Percentiles rank a stretch among this genome's conserved stretches.
Conservation (phyloP, 2,888 invertebrate genomes). For the Labia minor region DNA sequence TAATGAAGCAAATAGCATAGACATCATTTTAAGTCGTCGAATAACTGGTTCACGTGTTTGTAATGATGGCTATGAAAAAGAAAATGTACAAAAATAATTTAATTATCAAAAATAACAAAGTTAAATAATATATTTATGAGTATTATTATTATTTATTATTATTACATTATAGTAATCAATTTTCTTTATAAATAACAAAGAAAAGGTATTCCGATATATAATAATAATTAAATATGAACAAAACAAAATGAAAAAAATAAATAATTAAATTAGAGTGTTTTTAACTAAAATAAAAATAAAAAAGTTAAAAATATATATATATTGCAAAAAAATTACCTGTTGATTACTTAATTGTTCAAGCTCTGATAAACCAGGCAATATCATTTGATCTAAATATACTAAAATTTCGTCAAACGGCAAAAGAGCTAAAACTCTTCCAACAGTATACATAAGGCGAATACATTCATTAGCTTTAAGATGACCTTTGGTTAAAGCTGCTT, state of each 20-base stretch:
- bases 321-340: no score
- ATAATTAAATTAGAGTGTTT: no score
- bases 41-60: slow-evolving; percentile 33
- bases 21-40: slow-evolving; percentile 55
- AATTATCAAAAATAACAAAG: background rate
- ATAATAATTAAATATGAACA: no score
- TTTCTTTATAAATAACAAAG: no score
- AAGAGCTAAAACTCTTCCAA: slow-evolving; percentile 61
- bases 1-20: slow-evolving; percentile 51
- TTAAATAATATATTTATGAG: no score
- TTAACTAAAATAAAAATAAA: no score
- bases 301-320: no score
- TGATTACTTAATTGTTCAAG: slow-evolving; percentile 44
- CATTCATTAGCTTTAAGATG: slow-evolving; percentile 54
- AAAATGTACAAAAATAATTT: background rate
- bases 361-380: slow-evolving; percentile 55
- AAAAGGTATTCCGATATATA: no score
- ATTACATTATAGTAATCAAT: no score
- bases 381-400: slow-evolving; percentile 54
- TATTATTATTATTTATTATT: no score
- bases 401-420: slow-evolving; percentile 52
- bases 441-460: slow-evolving; percentile 61
- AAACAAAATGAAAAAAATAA: no score
- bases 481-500: slow-evolving; percentile 47
- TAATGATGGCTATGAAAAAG: slow-evolving; percentile 35